Base-by-base conservation (phyloP, 2,888 invertebrate genomes). In the Pristionchus entomophagus region DNA sequence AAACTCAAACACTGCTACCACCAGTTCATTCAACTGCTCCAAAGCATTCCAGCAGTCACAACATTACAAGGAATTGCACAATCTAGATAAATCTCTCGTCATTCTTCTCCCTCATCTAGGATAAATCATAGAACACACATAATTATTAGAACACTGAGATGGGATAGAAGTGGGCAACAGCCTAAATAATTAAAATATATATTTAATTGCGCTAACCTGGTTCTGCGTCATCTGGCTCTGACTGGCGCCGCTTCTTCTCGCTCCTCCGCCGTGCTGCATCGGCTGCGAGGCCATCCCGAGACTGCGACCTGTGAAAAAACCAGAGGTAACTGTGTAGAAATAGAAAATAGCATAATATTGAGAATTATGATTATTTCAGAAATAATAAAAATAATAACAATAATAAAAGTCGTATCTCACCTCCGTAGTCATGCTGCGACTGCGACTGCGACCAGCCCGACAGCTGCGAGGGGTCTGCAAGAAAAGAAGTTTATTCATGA, bases 151-250 rank as follows among this genome's bases (percentile, higher is more conserved):
- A 6, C 45, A 6, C 45, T 10, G 45, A 45, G 45, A 45, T 45
- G 8, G 45, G 45, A 10, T 45, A 45, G 45, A 45, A 45, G 6
- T 45, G 45, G 6, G 45, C 6, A 45, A 10, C 8, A 45, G 14
- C 45, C 6, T 14, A 45, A 10, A 10, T 45, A 10, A 45, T 45
- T 45, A 45, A 45, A 10, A 45, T 10, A 45, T 45, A 45, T 10
- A 6, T 10, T 10, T 45, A 45, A 14, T 45, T 45, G 6, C 14
- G 45, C 45, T 45, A 45, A 14, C 78, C 51, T 80, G 78, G 32
- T 80, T 80, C 51, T 80, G 78, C 4, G 78, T 80, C 78, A 80
- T 80, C 32, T 80, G 78, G 8, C 78, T 51, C 78, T 80, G 78
- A 17, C 32, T n/a, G 17, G 41, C 19, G 32, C 45, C 49, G 4